These are phyloP conservation scores for Siniperca chuatsi DNA, from an alignment of 2,113 vertebrate species.

Conservation along the genomic window DNA sequence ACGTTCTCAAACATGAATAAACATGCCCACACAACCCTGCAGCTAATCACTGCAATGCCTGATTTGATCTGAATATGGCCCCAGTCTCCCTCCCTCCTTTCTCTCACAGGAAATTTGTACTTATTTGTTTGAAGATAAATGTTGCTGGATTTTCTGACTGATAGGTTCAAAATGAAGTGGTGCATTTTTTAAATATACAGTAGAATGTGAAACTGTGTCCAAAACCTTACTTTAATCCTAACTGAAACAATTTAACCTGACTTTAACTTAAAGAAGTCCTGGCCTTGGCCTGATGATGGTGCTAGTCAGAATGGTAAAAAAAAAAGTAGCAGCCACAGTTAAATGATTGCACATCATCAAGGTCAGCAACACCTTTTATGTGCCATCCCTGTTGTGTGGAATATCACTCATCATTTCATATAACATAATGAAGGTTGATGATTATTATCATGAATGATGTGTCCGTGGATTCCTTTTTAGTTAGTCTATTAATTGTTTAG, in stretches of 20 bases:
- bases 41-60: too few species aligned
- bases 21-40: too few species aligned
- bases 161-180: not conserved
- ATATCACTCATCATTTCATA: not conserved
- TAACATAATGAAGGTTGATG: not conserved
- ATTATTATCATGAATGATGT: not conserved
- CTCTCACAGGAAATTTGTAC: conserved; percentile 46
- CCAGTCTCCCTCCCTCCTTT: not conserved
- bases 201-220: not conserved
- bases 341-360: not conserved
- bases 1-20: too few species aligned
- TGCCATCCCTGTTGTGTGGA: not conserved
- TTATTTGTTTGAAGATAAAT: conserved; percentile 36
- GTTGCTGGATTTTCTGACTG: not conserved
- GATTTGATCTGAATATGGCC: not conserved
- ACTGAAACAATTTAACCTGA: not conserved
- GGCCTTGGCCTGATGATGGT: not conserved
- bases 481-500: not conserved
- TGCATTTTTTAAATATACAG: too few species aligned
- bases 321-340: not conserved
- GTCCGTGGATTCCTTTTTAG: not conserved
- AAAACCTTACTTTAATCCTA: too few species aligned
- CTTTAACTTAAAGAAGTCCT: not conserved
- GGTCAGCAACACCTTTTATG: not conserved
- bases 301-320: not conserved